Base-by-base conservation (phyloP, 1,140 invertebrate genomes). In the Rhyacophila brunnea region DNA sequence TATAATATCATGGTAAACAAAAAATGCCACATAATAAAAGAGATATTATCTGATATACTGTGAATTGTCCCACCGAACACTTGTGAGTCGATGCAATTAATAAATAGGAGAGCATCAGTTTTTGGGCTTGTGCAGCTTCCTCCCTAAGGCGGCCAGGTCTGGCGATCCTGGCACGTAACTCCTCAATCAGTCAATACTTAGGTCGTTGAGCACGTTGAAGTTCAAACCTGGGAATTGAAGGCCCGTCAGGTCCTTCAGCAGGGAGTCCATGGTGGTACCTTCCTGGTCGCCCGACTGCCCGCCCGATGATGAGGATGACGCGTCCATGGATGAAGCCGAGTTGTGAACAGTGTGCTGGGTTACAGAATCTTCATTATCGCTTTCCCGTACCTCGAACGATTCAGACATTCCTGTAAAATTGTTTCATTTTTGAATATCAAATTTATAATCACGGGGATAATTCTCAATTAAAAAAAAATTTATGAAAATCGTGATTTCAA, bases 151-250 rank as follows among this genome's bases (percentile, higher is more conserved):
- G 14, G 55, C 64, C 46, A 65, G 34, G 58, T 69, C 66, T 61
- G 73, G 71, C 9, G 71, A 77, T 35, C 74, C 72, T 20, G 77
- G 74, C 60, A 78, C 64, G 67, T 75, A 76, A n/a, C 62, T 65
- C 68, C 68, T 77, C 73, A 79, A 75, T 79, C 77, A 79, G 73
- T 79, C 75, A 50, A 79, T 77, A 47, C 68, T 74, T 3, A 79
- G 64, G 47, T 79, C 75, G 65, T 78, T 75, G n/a, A 74, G 71
- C 66, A 77, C 74, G 38, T 77, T 56, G 38, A 62, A 53, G 47
- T 51, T 62, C 54, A 57, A 45, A 58, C 54, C 54, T 54, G 60
- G 74, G 0, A 75, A 68, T 13, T 75, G 74, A 1, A 78, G 68
- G 52, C 75, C 76, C 0, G 68, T 68, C 4, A 78, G 73, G 48